Percentiles rank a stretch among this genome's conserved stretches.
These are phyloP conservation scores for Lordiphosa andalusiaca DNA, from an alignment of 2,888 invertebrate species.

Conservation along the genomic window DNA sequence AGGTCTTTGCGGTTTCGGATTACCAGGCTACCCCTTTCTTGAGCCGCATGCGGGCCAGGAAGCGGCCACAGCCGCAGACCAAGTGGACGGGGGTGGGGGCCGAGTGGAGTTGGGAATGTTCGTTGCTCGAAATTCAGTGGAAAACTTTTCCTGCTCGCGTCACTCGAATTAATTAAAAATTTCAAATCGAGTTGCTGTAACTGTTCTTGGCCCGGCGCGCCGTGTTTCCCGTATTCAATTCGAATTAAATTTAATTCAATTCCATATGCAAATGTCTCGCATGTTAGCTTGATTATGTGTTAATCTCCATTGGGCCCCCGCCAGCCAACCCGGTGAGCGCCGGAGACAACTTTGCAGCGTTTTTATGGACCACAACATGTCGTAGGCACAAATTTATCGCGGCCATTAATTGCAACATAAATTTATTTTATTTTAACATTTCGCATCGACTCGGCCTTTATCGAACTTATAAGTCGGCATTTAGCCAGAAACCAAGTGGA, in stretches of 20 bases:
- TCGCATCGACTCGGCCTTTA: constrained; percentile 59
- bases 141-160: constrained; percentile 40
- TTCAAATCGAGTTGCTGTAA: constrained; percentile 44
- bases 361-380: constrained; percentile 61
- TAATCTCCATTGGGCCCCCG: constrained; percentile 50
- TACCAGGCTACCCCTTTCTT: constrained; percentile 50
- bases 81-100: constrained; percentile 5
- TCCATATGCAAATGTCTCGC: constrained; percentile 64
- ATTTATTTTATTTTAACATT: constrained; percentile 74
- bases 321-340: not conserved
- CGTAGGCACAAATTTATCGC: constrained; percentile 62
- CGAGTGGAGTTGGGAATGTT: constrained; percentile 27
- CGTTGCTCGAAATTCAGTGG: constrained; percentile 34
- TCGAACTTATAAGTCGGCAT: constrained; percentile 66
- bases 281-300: constrained; percentile 76
- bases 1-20: constrained; percentile 57
- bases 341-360: constrained; percentile 20
- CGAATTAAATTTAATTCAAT: constrained; percentile 68
- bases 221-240: constrained; percentile 35
- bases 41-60: constrained; percentile 19
- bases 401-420: constrained; percentile 75
- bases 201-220: constrained; percentile 37
- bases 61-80: constrained; percentile 5
- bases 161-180: constrained; percentile 65
- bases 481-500: constrained; percentile 48